Conservation (phyloP, 2,888 invertebrate genomes). For the Celastrina argiolus region DNA sequence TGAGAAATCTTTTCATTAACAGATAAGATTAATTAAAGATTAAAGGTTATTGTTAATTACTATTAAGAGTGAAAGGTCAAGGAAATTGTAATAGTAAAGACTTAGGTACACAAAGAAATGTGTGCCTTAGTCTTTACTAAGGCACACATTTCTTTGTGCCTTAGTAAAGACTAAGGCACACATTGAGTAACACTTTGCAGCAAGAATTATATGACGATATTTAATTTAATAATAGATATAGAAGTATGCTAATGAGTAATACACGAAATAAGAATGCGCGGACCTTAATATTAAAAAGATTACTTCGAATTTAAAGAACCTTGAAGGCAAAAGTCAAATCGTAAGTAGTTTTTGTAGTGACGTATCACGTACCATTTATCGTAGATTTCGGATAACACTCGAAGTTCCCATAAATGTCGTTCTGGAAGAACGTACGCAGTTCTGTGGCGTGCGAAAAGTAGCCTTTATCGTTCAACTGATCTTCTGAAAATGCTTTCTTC, state of each 20-base stretch:
- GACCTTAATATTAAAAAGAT: neutral
- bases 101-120: neutral
- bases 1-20: neutral
- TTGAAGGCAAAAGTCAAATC: conserved; percentile 33
- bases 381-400: conserved; percentile 81
- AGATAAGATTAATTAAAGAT: neutral
- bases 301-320: neutral
- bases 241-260: neutral
- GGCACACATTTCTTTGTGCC: no score
- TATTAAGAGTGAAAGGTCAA: neutral
- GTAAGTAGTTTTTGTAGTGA: conserved; percentile 43
- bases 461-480: conserved; percentile 72
- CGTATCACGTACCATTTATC: conserved; percentile 80
- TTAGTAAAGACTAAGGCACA: neutral
- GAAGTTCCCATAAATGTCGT: conserved; percentile 92
- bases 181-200: neutral
- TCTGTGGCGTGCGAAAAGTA: conserved; percentile 80
- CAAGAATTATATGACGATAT: neutral
- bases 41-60: neutral
- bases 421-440: conserved; percentile 82
- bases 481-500: conserved; percentile 87
- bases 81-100: neutral
- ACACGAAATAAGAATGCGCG: neutral
- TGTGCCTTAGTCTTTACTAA: no score
- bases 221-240: neutral